Evolutionary conservation across 2,797 vertebrate genomes (phyloP), one percentile per base, ranked within the genome.

Genomic region (Lithobates pipiens): DNA sequence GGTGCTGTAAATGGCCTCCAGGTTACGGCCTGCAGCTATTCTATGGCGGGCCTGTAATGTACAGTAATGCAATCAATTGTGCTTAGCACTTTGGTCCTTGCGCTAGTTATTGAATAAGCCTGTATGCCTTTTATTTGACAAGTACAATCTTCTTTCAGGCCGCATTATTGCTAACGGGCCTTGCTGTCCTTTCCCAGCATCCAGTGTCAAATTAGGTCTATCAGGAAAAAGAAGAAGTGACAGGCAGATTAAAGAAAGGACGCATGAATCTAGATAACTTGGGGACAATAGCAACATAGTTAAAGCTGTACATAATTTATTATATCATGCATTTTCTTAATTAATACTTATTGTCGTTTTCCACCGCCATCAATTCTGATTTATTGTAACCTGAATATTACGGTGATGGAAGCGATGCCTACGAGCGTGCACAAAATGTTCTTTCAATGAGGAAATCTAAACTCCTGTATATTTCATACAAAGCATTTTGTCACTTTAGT

Each of bases 131-230:
- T 54, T 54, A 54, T 54, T 54, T 77, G 85, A 78, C 80, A 78
- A 67, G 77, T 15, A 25, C 72, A 85, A 86, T 86, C 74, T 77
- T 13, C 74, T 77, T 71, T 77, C 11, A 34, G 44, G 29, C 29
- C 21, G 46, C 29, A 70, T 81, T 81, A 86, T 81, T 76, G 85
- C 80, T 82, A 44, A 54, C n/a, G 80, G 85, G 80, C 74, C 36
- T 86, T 50, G 27, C 68, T 86, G 85, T 86, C 67, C 85, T 81
- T 82, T 86, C 25, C 76, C 44, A 81, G 77, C n/a, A 67, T 34
- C 46, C 72, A 65, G 76, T 72, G 73, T 73, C 29, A 82, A 72
- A 86, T 86, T 70, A 69, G 74, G 39, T 82, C 50, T 34, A 78
- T 76, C 75, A 86, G 10, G 68, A 77, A 71, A 18, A 77, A 77